Evolutionary conservation across 2,113 vertebrate genomes (phyloP).

Genomic region (Lamprologus sp.): DNA sequence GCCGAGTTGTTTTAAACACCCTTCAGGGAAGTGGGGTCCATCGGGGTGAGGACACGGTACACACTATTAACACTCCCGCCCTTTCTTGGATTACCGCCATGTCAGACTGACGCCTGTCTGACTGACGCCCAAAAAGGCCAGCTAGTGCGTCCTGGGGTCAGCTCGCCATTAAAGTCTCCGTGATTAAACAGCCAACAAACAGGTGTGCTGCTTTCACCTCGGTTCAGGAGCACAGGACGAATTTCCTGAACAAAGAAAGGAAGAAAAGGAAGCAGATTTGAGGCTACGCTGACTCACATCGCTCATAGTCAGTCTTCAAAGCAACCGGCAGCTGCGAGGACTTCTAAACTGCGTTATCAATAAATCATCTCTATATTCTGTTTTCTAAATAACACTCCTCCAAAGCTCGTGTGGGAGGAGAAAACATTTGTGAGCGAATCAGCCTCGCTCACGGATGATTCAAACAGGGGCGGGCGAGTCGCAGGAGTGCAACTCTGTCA

Average conservation of each 20-base stretch:
- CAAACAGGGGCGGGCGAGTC: background rate
- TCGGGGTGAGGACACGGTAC: constrained; percentile 14
- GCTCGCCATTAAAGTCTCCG: constrained; percentile 2
- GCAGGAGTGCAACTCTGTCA: background rate
- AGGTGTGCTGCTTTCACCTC: background rate
- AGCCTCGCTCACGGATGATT: background rate
- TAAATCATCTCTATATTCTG: background rate
- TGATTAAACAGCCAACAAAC: constrained; percentile 28
- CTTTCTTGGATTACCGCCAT: constrained; percentile 29
- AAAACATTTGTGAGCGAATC: background rate
- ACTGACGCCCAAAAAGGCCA: background rate
- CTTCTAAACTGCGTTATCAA: background rate
- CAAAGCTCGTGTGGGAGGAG: background rate
- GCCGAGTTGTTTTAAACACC: background rate
- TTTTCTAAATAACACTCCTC: background rate
- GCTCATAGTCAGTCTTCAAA: background rate
- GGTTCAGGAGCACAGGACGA: background rate
- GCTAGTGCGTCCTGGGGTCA: background rate
- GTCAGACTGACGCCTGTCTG: background rate
- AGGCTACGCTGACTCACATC: background rate
- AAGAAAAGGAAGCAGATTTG: background rate
- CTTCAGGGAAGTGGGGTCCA: background rate
- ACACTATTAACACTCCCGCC: constrained; percentile 54
- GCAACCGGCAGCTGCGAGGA: background rate
- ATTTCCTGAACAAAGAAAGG: background rate